Evolutionary conservation across 37 sponge, comb jelly and placozoan species (phyloP), one percentile per base, ranked within the genome.

Genomic region (Spongilla lacustris): DNA sequence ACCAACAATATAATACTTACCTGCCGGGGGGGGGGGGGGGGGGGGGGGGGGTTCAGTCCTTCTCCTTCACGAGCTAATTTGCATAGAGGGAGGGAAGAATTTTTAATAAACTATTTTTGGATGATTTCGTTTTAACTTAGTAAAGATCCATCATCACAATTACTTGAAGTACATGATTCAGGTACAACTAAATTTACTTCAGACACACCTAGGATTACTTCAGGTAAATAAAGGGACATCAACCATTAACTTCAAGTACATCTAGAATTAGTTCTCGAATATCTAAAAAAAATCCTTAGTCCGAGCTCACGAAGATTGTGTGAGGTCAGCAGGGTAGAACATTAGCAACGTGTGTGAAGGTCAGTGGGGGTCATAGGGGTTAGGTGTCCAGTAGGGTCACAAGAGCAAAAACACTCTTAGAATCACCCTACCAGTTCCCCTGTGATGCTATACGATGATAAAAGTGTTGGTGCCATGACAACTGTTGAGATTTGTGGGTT

Each of bases 1-100:
- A 72, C 31, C 73, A 33, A 33, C 10, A 35, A 28, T 27, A 35
- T 67, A 68, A 31, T 35, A 41, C 26, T 29, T 29, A 38, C 27
- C 38, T 35, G 29, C 22, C 26, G 48, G 50, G 21, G 35, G 27
- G 35, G 80, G 58, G 80, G 80, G 58, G 58, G 80, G 78, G 78
- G 29, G 58, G 80, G 31, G 80, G 80, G 80, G 80, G 58, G 66
- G 29, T 58, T 58, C 58, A 17, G 58, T 58, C 11, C 19, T 6
- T 58, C 58, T 58, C 58, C 58, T 58, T 58, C 58, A 58, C 58
- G 21, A 58, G 58, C 58, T 58, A 58, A 58, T 58, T 58, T 58
- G 58, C 4, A 58, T 58, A 58, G 58, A 58, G 58, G 58, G 58
- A 58, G 58, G 58, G 58, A 58, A 58, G 58, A 58, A 58, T 58